phyloP scores from a whole-genome alignment of 2,113 vertebrate species.

The Puntigrus tetrazona region DNA sequence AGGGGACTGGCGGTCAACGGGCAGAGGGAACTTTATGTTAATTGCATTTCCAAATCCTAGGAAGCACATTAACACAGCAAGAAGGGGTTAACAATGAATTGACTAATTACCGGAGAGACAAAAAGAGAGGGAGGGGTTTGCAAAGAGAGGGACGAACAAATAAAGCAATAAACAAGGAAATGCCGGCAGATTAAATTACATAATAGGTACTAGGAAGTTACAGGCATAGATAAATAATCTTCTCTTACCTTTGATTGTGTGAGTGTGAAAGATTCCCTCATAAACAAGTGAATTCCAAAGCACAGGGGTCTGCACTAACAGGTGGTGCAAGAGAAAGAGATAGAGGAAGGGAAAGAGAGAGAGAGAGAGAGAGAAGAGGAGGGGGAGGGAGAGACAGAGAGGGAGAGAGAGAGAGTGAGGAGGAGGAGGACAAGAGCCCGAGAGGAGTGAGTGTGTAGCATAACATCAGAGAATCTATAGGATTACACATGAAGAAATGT shows the following conservation, averaged over 20 bases:
- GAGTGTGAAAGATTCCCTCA: constrained; percentile 67
- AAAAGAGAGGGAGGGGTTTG: constrained; percentile 9
- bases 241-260: constrained; percentile 68
- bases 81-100: constrained; percentile 34
- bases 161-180: constrained; percentile 30
- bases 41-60: neutral
- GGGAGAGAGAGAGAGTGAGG: constrained; percentile 22
- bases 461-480: constrained; percentile 33
- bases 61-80: neutral
- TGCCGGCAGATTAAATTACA: neutral
- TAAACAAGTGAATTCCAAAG: constrained; percentile 66
- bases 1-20: neutral
- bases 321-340: constrained; percentile 66
- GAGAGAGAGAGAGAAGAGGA: constrained; percentile 34
- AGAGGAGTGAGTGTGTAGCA: constrained; percentile 27
- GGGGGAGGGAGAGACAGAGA: constrained; percentile 16
- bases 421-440: constrained; percentile 37
- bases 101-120: constrained; percentile 26
- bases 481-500: constrained; percentile 14
- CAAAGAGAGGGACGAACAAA: constrained; percentile 27
- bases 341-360: constrained; percentile 46
- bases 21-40: neutral
- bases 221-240: constrained; percentile 20
- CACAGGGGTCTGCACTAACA: constrained; percentile 69
- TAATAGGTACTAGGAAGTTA: constrained; percentile 10